These are phyloP conservation scores for Pocillopora grandis DNA, from an alignment of 92 coral and sea anemone genomes.

Conservation along the genomic window DNA sequence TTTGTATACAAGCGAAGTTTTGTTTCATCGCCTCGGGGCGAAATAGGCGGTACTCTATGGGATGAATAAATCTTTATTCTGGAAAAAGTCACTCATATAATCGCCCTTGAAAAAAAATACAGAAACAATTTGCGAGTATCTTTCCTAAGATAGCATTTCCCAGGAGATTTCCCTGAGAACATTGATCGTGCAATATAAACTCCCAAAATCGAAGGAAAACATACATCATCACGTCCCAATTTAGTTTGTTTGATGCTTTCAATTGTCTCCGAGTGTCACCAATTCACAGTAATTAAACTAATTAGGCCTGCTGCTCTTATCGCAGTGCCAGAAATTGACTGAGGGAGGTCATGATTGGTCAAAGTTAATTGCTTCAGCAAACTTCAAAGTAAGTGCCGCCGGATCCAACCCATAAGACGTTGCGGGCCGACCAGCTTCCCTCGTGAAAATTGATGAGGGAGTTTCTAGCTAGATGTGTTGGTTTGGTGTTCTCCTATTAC, in stretches of 20 bases:
- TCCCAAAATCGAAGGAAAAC: slow-evolving; percentile 59
- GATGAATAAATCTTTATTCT: neutral
- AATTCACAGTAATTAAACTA: slow-evolving; percentile 98
- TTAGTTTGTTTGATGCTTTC: slow-evolving; percentile 84
- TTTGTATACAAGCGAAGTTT: slow-evolving; percentile 22
- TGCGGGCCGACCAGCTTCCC: slow-evolving; percentile 72
- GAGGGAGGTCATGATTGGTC: slow-evolving; percentile 61
- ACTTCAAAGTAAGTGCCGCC: slow-evolving; percentile 63
- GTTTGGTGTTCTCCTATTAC: slow-evolving; percentile 96
- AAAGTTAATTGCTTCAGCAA: slow-evolving; percentile 52
- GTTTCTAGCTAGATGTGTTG: slow-evolving; percentile 66
- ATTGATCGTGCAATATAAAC: slow-evolving; percentile 37
- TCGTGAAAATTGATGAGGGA: slow-evolving; percentile 84
- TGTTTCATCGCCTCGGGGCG: slow-evolving; percentile 38
- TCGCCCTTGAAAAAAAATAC: neutral
- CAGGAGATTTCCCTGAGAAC: slow-evolving; percentile 1
- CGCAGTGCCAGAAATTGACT: slow-evolving; percentile 83
- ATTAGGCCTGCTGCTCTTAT: slow-evolving; percentile 85
- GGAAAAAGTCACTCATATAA: neutral
- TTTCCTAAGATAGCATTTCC: neutral
- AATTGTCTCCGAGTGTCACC: slow-evolving; percentile 98
- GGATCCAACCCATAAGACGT: slow-evolving; percentile 74
- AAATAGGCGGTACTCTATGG: slow-evolving; percentile 17
- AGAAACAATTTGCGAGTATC: neutral
- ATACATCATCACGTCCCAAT: slow-evolving; percentile 83